Conservation (phyloP, 2,113 vertebrate genomes). For the Cathartes aura region DNA sequence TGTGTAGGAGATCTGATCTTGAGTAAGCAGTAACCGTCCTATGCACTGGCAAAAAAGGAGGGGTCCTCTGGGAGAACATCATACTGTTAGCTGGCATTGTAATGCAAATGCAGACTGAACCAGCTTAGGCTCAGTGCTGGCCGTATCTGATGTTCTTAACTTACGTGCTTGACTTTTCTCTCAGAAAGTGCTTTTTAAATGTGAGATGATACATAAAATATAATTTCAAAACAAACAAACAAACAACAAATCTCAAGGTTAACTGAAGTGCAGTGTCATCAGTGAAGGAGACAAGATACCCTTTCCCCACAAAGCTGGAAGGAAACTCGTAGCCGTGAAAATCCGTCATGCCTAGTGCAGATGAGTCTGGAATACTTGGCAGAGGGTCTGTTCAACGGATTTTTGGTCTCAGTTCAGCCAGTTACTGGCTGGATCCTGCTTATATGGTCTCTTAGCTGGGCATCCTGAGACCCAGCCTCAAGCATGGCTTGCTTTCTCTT, state of each 20-base stretch:
- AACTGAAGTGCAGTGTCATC: neutral
- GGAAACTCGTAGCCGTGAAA: neutral
- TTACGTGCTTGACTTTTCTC: neutral
- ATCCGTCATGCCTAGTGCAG: neutral
- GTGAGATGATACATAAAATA: neutral
- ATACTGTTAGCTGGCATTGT: neutral
- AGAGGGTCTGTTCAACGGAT: accelerated
- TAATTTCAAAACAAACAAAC: neutral
- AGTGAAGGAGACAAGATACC: neutral
- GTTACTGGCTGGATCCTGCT: neutral
- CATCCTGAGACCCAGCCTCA: neutral
- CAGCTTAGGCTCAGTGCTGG: neutral
- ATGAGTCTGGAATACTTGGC: neutral
- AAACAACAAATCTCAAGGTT: neutral
- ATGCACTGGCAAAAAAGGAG: accelerated
- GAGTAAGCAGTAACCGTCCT: neutral
- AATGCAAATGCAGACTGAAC: neutral
- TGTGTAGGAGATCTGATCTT: neutral
- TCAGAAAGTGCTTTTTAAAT: neutral
- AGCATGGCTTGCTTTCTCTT: neutral
- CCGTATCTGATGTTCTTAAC: neutral
- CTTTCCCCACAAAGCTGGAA: neutral
- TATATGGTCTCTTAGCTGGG: neutral
- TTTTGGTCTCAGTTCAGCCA: neutral
- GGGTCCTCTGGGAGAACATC: neutral